Evolutionary conservation across 2,888 invertebrate species (phyloP).

Genomic region (Habrosyne pyritoides): DNA sequence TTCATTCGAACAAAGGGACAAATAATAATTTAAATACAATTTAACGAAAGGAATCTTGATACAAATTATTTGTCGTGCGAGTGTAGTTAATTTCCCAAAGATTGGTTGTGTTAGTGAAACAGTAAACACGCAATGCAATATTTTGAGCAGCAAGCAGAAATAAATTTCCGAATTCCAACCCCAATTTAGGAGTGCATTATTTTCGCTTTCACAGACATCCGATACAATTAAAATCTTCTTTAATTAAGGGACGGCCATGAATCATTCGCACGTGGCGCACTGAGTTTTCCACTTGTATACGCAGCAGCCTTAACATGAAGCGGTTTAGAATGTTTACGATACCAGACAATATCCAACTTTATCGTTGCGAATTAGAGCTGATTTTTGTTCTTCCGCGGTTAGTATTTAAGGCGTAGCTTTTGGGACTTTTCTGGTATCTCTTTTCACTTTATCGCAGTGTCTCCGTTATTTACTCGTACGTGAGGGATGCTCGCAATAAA

Average conservation of each 20-base stretch:
- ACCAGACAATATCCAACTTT: conserved; percentile 57
- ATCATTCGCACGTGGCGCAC: conserved; percentile 85
- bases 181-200: conserved; percentile 84
- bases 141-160: conserved; percentile 66
- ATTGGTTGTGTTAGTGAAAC: conserved; percentile 53
- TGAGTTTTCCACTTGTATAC: conserved; percentile 81
- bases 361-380: conserved; percentile 43
- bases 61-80: conserved; percentile 15
- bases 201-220: conserved; percentile 83
- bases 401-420: conserved; percentile 62
- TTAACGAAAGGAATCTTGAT: not conserved
- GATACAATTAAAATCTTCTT: conserved; percentile 85
- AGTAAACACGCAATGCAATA: conserved; percentile 76
- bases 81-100: conserved; percentile 41
- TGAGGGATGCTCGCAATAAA: conserved; percentile 82
- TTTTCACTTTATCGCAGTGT: conserved; percentile 82
- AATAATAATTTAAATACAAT: not conserved
- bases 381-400: conserved; percentile 39
- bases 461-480: conserved; percentile 81
- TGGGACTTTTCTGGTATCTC: conserved; percentile 71
- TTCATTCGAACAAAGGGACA: not conserved
- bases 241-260: conserved; percentile 83
- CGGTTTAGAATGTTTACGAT: conserved; percentile 45
- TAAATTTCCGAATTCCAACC: conserved; percentile 77
- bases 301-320: conserved; percentile 58